phyloP scores from a whole-genome alignment of 92 coral and sea anemone genomes.

The Virgularia gustaviana region DNA sequence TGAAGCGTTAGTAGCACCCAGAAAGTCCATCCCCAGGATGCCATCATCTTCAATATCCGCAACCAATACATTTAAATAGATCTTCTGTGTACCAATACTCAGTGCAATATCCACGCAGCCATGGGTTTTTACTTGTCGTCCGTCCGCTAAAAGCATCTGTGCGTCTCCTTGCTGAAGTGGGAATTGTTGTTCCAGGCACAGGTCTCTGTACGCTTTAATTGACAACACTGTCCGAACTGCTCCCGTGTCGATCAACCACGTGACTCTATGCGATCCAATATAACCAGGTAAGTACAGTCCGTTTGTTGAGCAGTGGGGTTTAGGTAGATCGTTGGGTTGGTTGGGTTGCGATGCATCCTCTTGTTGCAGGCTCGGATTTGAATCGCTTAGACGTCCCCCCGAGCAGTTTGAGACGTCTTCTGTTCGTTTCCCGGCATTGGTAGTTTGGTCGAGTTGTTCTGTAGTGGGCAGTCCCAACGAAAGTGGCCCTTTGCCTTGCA shows the following conservation, averaged over 20 bases:
- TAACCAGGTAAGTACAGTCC: slow-evolving; percentile 48
- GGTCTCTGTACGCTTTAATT: slow-evolving; percentile 19
- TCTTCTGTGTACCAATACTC: slow-evolving; percentile 32
- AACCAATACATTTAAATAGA: slow-evolving; percentile 24
- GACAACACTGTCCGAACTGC: slow-evolving; percentile 51
- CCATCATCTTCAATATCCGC: slow-evolving; percentile 52
- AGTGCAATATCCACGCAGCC: slow-evolving; percentile 26
- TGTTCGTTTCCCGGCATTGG: slow-evolving; percentile 35
- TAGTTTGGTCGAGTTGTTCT: not conserved
- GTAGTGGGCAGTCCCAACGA: not conserved
- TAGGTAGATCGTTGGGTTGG: not conserved
- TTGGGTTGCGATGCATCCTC: slow-evolving; percentile 1
- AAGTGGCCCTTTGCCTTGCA: slow-evolving; percentile 20
- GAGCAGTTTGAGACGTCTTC: slow-evolving; percentile 35
- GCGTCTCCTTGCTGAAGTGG: not conserved
- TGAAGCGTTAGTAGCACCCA: slow-evolving; percentile 38
- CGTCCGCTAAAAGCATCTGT: slow-evolving; percentile 36
- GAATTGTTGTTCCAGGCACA: slow-evolving; percentile 21
- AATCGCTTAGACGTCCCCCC: slow-evolving; percentile 14
- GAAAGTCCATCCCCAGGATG: slow-evolving; percentile 54
- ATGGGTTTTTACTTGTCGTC: slow-evolving; percentile 32
- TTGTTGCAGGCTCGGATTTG: slow-evolving; percentile 20
- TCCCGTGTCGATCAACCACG: slow-evolving; percentile 49
- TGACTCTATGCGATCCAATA: slow-evolving; percentile 32
- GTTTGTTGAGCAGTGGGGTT: not conserved